Percentiles rank a stretch among this genome's conserved stretches.
Conservation (phyloP, 2,888 invertebrate species). For the Andricus quercusramuli region DNA sequence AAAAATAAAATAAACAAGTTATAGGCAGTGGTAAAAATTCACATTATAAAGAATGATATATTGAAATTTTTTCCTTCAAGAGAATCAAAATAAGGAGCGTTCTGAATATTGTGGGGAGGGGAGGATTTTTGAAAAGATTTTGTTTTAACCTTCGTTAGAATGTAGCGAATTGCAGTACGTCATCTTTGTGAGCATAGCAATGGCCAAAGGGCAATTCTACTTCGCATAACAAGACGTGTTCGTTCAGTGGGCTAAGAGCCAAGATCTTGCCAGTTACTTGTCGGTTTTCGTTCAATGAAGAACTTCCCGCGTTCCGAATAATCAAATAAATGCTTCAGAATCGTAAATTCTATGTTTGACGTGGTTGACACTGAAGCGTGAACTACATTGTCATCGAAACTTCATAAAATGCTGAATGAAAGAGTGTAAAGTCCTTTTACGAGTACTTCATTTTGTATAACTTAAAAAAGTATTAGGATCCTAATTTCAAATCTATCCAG, state of each 20-base stretch:
- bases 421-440: slow-evolving; percentile 5
- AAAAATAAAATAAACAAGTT: neutral
- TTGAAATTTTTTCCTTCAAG: neutral
- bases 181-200: slow-evolving; percentile 57
- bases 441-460: neutral
- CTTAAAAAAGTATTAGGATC: neutral
- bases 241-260: slow-evolving; percentile 60
- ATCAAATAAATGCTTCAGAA: neutral
- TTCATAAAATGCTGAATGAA: neutral
- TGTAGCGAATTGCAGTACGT: slow-evolving; percentile 53
- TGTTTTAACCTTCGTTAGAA: slow-evolving; percentile 49
- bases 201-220: slow-evolving; percentile 69
- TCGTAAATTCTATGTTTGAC: neutral
- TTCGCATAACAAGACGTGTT: slow-evolving; percentile 66
- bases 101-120: neutral
- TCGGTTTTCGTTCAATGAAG: slow-evolving; percentile 61
- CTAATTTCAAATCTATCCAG: neutral
- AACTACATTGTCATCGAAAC: neutral
- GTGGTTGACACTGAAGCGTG: neutral
- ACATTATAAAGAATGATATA: neutral
- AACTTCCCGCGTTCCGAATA: slow-evolving; percentile 48
- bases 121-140: slow-evolving; percentile 10
- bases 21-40: neutral
- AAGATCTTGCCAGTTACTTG: slow-evolving; percentile 66
- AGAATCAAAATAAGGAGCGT: neutral